Conservation (phyloP, 2,113 vertebrate species). For the Zapornia atra region DNA sequence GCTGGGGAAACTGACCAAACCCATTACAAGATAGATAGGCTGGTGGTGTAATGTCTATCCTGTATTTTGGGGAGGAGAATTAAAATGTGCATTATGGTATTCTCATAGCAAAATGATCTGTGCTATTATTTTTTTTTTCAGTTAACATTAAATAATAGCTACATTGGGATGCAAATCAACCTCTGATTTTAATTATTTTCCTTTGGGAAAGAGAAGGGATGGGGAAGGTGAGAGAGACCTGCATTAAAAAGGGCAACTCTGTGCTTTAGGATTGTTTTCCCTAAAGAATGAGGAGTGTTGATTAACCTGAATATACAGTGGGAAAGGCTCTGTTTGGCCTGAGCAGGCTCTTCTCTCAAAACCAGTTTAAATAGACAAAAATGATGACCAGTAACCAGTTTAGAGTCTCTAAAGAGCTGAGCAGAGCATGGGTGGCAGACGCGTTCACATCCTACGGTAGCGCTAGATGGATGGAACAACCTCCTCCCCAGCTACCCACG, state of each 20-base stretch:
- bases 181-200: background rate
- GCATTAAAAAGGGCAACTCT: background rate
- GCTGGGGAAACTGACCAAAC: background rate
- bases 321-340: background rate
- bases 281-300: background rate
- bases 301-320: background rate
- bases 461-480: background rate
- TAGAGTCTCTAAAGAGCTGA: background rate
- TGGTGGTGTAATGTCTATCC: background rate
- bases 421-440: background rate
- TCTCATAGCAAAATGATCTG: background rate
- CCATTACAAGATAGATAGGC: background rate
- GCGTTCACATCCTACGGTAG: background rate
- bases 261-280: background rate
- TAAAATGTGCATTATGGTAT: background rate
- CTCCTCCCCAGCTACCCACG: conserved; percentile 46
- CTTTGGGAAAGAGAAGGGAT: background rate
- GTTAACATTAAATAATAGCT: background rate
- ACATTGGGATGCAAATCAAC: background rate
- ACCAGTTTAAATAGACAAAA: background rate
- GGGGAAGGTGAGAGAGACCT: background rate
- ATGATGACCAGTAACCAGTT: background rate
- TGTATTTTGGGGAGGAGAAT: background rate
- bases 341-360: background rate
- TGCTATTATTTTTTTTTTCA: background rate